Base-by-base conservation (phyloP, 2,888 invertebrate species). In the Omphaloscelis lunosa region DNA sequence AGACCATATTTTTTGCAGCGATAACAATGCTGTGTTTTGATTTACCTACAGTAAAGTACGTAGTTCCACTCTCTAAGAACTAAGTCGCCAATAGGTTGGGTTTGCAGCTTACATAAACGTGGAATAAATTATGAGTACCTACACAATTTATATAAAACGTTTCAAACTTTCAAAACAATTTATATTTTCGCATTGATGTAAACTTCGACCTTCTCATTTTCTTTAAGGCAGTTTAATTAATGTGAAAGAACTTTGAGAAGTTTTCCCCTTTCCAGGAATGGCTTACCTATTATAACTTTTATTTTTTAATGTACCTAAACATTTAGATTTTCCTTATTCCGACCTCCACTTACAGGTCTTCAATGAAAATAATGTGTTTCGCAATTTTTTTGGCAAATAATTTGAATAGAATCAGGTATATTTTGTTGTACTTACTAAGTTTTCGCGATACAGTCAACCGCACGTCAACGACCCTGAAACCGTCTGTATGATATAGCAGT, bases 301-400 rank as follows among this genome's bases (percentile, higher is more conserved):
- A 34, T 66, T 11, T 71, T 45, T 15, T 20, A 15, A 20, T 29
- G 34, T 41, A 51, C 51, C 51, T 48, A 15, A 65, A 58, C 58
- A 12, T 48, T 77, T 29, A 39, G 0, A 41, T 51, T 72, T 80
- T 34, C 41, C 48, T 58, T 58, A 39, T 12, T 23, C 29, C 58
- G 23, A 73, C 34, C 74, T 51, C 7, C 53, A 62, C 23, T 63
- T 79, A 48, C 7, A 56, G 29, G 63, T 63, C 56, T 71, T 71
- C 45, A 45, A 41, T 7, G 8, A 45, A 53, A 77, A 29, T n/a
- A 51, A 41, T 69, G 53, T 53, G 61, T 56, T 77, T 34, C 56
- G 34, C 29, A 66, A 41, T 45, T 77, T 48, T 27, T 9, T 51
- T 41, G 20, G 23, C 12, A 41, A 63, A 11, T 27, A 17, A 29